These are phyloP conservation scores for Protomyctophum bolini DNA, from an alignment of 2,113 vertebrate genomes.

Conservation along the genomic window DNA sequence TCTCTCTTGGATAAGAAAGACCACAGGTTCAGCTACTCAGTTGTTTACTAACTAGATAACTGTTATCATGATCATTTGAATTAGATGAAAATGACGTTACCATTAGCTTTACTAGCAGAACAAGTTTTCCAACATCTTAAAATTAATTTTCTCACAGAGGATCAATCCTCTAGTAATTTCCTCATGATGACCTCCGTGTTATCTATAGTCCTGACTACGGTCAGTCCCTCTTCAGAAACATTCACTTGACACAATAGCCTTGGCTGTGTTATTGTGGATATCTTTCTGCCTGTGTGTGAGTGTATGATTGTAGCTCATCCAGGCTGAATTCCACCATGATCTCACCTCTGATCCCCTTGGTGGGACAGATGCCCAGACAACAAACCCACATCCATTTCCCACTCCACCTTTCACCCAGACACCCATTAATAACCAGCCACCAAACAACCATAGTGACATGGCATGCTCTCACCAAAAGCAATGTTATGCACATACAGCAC, in stretches of 20 bases:
- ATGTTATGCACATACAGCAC: slow-evolving; percentile 24
- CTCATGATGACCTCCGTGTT: too few relatives aligned
- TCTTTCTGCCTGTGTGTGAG: neutral
- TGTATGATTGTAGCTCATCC: slow-evolving; percentile 10
- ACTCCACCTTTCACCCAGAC: slow-evolving; percentile 8
- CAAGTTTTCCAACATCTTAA: too few relatives aligned
- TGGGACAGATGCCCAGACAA: slow-evolving; percentile 17
- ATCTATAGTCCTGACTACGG: too few relatives aligned
- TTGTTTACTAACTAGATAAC: too few relatives aligned
- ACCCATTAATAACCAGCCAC: slow-evolving; percentile 25
- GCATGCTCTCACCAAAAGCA: neutral
- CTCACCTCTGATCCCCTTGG: slow-evolving; percentile 26
- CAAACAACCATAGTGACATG: slow-evolving; percentile 2
- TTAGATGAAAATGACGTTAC: too few relatives aligned
- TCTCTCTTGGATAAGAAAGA: neutral
- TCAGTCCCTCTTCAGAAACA: neutral
- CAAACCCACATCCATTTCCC: slow-evolving; percentile 19
- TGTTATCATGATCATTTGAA: too few relatives aligned
- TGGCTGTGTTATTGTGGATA: slow-evolving; percentile 1
- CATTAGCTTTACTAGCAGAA: too few relatives aligned
- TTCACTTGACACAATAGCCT: neutral
- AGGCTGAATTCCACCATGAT: slow-evolving; percentile 35
- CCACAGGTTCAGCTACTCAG: neutral
- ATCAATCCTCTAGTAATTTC: too few relatives aligned
- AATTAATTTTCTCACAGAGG: too few relatives aligned